A percentile compares a stretch with the other conserved stretches of the same genome.
Conservation (phyloP, 2,888 invertebrate species). For the Hypomecis atomaria region DNA sequence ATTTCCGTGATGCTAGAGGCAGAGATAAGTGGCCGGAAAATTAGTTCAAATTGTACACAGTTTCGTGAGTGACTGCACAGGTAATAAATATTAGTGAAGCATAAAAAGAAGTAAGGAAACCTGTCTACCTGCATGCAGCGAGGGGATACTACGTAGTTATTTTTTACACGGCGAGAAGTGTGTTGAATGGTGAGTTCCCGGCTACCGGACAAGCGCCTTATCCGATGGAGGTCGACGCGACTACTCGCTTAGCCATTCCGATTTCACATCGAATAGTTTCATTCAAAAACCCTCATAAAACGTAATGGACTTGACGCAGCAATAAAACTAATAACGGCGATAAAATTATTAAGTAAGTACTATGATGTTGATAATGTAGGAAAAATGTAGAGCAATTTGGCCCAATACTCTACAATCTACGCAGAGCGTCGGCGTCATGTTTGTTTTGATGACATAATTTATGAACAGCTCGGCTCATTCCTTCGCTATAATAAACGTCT, state of each 20-base stretch:
- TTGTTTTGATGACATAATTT: conserved; percentile 22
- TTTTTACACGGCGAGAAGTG: conserved; percentile 62
- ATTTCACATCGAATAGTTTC: conserved; percentile 5
- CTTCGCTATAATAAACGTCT: conserved; percentile 19
- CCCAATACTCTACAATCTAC: conserved; percentile 10
- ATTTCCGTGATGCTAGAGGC: conserved; percentile 10
- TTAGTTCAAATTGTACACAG: conserved; percentile 26
- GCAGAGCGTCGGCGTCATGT: conserved; percentile 8
- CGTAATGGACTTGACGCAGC: conserved; percentile 13
- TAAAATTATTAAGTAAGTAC: conserved; percentile 11
- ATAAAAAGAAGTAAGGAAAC: conserved; percentile 51
- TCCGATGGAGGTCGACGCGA: conserved; percentile 63
- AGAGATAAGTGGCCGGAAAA: conserved; percentile 27
- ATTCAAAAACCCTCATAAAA: conserved; percentile 3
- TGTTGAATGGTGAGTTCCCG: conserved; percentile 55
- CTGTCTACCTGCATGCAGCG: conserved; percentile 44
- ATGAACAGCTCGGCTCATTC: conserved; percentile 13
- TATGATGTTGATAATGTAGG: conserved; percentile 17
- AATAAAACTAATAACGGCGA: conserved; percentile 17
- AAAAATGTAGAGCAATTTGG: conserved; percentile 23
- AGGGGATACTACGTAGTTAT: conserved; percentile 46
- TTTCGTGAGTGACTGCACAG: conserved; percentile 40
- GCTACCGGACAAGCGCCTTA: conserved; percentile 72
- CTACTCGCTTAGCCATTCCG: conserved; percentile 29
- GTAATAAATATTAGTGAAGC: conserved; percentile 45